Conservation (phyloP, 37 sponge, comb jelly and placozoan species). For the Axinella damicornis region DNA sequence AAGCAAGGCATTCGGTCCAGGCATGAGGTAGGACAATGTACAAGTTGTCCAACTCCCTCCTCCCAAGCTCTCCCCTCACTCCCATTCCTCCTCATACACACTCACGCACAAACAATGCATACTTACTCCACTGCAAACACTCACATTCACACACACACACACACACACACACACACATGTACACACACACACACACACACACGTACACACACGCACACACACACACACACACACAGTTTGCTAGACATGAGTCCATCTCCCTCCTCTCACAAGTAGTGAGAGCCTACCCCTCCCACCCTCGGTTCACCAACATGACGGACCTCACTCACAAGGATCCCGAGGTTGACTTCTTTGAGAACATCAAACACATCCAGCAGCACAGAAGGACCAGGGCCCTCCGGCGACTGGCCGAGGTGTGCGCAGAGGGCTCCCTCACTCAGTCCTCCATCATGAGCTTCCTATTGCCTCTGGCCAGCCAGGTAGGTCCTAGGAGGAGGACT, state of each 20-base stretch:
- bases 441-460: constrained; percentile 59
- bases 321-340: constrained; percentile 76
- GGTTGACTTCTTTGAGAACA: constrained; percentile 90
- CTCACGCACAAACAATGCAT: too few relatives aligned
- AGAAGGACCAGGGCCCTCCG: constrained; percentile 74
- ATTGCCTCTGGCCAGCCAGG: constrained; percentile 73
- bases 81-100: too few relatives aligned
- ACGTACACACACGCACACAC: too few relatives aligned
- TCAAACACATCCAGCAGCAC: constrained; percentile 89
- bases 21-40: constrained; percentile 33
- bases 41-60: not conserved
- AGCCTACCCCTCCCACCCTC: constrained; percentile 53
- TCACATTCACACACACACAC: too few relatives aligned
- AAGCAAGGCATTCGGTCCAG: constrained; percentile 62
- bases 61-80: not conserved
- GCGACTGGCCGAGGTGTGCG: constrained; percentile 42
- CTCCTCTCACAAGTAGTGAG: constrained; percentile 70
- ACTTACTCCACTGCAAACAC: too few relatives aligned
- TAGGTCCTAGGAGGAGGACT: not conserved
- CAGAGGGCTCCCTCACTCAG: constrained; percentile 31
- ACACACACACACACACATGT: too few relatives aligned
- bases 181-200: too few relatives aligned
- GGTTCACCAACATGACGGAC: constrained; percentile 60
- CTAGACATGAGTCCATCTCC: constrained; percentile 68
- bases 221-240: constrained; percentile 26